Conservation (phyloP, 2,888 invertebrate genomes). For the Clivina fossor region DNA sequence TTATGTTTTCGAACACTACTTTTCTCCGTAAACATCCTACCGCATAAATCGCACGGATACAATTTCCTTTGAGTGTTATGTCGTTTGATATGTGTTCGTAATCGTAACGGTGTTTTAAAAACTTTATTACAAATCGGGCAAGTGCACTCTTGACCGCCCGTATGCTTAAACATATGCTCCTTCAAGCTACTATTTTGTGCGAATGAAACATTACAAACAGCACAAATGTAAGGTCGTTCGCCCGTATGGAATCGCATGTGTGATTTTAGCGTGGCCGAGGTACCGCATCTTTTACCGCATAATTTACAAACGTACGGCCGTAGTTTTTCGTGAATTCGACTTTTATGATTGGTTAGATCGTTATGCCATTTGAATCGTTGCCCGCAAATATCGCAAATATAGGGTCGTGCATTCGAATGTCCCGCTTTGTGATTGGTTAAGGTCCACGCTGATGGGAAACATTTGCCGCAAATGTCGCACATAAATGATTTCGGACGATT, state of each 20-base stretch:
- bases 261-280: constrained; percentile 24
- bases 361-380: constrained; percentile 29
- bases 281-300: constrained; percentile 31
- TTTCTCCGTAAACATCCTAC: constrained; percentile 7
- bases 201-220: constrained; percentile 30
- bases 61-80: constrained; percentile 8
- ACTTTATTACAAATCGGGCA: constrained; percentile 33
- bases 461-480: constrained; percentile 23
- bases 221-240: constrained; percentile 26
- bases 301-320: constrained; percentile 28
- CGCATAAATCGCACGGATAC: constrained; percentile 5
- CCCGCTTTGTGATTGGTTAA: constrained; percentile 18
- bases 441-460: constrained; percentile 8
- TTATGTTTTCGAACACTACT: constrained; percentile 15
- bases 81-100: constrained; percentile 10
- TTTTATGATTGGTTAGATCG: constrained; percentile 25
- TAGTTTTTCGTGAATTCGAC: constrained; percentile 27
- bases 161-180: constrained; percentile 32
- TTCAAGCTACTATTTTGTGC: constrained; percentile 28
- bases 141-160: constrained; percentile 24
- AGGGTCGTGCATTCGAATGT: constrained; percentile 15
- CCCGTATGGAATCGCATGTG: constrained; percentile 31
- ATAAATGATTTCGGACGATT: constrained; percentile 19
- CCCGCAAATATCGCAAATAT: constrained; percentile 32
- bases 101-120: constrained; percentile 12